A percentile compares a stretch with the other conserved stretches of the same genome.
These are phyloP conservation scores for Cryptocheilus praepositus DNA, from an alignment of 2,888 invertebrate species.

Conservation along the genomic window DNA sequence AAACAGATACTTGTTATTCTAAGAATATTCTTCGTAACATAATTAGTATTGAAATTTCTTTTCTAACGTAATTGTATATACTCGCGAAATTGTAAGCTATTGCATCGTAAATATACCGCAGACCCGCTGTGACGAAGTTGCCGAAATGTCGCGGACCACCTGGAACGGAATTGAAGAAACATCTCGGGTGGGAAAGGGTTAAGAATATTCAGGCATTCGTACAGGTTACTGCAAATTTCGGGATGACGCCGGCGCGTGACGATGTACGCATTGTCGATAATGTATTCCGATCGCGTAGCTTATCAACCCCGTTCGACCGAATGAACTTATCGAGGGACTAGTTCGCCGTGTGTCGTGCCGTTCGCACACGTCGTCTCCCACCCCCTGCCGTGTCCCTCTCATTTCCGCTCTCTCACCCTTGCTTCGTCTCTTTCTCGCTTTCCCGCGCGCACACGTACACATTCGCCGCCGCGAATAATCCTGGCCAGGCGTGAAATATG, in stretches of 20 bases:
- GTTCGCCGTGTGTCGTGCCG: slow-evolving; percentile 29
- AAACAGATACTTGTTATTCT: no score
- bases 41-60: no score
- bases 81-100: no score
- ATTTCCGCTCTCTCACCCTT: slow-evolving; percentile 2
- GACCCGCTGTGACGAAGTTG: no score
- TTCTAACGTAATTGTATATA: no score
- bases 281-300: slow-evolving; percentile 44
- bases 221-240: not conserved
- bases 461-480: slow-evolving; percentile 50
- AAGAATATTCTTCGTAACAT: no score
- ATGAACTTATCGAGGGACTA: slow-evolving; percentile 50
- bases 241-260: not conserved
- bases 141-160: no score
- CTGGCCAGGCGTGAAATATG: slow-evolving; percentile 48
- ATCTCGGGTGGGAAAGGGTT: no score
- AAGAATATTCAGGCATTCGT: no score
- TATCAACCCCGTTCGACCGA: slow-evolving; percentile 50
- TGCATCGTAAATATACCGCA: no score
- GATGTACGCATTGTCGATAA: slow-evolving; percentile 25
- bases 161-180: no score
- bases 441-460: slow-evolving; percentile 11
- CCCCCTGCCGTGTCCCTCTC: no score
- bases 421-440: slow-evolving; percentile 11
- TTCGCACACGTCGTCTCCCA: slow-evolving; percentile 24